phyloP scores from a whole-genome alignment of 2,113 vertebrate species.

The Gracilinanus agilis region DNA sequence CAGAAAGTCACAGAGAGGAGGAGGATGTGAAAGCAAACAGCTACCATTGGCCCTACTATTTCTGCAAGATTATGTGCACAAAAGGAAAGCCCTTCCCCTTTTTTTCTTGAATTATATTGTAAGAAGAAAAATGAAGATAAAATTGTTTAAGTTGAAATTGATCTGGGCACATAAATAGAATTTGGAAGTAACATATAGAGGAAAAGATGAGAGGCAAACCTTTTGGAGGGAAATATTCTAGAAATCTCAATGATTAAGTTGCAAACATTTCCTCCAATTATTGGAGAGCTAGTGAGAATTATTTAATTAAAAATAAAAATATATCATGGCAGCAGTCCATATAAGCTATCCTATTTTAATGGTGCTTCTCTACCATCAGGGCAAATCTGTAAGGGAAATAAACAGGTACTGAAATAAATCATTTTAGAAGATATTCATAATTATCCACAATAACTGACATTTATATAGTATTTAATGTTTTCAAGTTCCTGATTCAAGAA shows the following conservation, averaged over 20 bases:
- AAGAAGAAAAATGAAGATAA: conserved; percentile 4
- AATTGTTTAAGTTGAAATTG: neutral
- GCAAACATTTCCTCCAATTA: too few species aligned
- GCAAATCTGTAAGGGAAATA: neutral
- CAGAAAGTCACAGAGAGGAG: neutral
- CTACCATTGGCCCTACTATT: neutral
- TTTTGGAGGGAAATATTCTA: neutral
- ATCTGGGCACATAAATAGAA: neutral
- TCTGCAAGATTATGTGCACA: neutral
- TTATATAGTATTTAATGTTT: too few species aligned
- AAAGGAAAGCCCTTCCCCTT: neutral
- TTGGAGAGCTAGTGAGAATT: neutral
- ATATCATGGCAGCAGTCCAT: too few species aligned
- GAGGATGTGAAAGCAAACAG: neutral
- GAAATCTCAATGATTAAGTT: neutral
- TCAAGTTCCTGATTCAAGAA: neutral
- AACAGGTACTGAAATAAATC: neutral
- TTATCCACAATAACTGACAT: neutral
- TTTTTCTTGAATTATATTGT: neutral
- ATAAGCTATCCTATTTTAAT: neutral
- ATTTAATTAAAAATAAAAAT: neutral
- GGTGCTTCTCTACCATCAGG: neutral
- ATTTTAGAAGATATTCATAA: neutral
- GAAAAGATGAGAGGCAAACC: neutral
- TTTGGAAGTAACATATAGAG: conserved; percentile 4